Percentiles rank a stretch among this genome's conserved stretches.
phyloP scores from a whole-genome alignment of 2,888 invertebrate species.

The Neocrepidodera transversa region DNA sequence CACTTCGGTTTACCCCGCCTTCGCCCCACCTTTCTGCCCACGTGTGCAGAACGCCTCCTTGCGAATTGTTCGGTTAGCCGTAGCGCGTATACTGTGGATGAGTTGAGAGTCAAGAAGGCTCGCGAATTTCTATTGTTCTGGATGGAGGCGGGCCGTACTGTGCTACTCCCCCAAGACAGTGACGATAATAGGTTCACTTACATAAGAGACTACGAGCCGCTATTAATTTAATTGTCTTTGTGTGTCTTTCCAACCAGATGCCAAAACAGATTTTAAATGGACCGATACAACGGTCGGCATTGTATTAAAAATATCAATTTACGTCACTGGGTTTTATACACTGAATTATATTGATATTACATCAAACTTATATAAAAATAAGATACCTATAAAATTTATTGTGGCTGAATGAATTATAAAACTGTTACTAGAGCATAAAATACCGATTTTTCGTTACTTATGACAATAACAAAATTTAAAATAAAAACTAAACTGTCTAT shows the following conservation, averaged over 20 bases:
- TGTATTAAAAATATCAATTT: conserved; percentile 22
- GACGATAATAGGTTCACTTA: conserved; percentile 50
- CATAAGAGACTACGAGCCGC: conserved; percentile 42
- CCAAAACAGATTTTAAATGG: conserved; percentile 34
- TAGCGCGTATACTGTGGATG: conserved; percentile 46
- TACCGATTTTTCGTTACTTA: no score
- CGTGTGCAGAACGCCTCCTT: conserved; percentile 58
- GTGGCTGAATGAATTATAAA: no score
- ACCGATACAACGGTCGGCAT: conserved; percentile 22
- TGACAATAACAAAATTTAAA: no score
- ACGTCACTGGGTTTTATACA: conserved; percentile 12
- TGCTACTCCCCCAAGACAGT: conserved; percentile 57
- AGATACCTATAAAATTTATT: no score
- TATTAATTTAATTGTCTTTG: conserved; percentile 49
- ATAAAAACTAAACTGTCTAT: no score
- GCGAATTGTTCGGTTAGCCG: conserved; percentile 54
- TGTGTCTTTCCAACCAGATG: conserved; percentile 34
- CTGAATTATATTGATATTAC: neutral
- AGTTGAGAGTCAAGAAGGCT: conserved; percentile 53
- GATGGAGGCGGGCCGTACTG: conserved; percentile 43
- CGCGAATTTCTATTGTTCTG: conserved; percentile 60
- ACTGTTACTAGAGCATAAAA: no score
- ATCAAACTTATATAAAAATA: neutral
- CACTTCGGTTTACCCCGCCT: conserved; percentile 51
- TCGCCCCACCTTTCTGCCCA: conserved; percentile 56